Evolutionary conservation across 2,113 vertebrate genomes (phyloP).

Genomic region (Pangasianodon gigas): DNA sequence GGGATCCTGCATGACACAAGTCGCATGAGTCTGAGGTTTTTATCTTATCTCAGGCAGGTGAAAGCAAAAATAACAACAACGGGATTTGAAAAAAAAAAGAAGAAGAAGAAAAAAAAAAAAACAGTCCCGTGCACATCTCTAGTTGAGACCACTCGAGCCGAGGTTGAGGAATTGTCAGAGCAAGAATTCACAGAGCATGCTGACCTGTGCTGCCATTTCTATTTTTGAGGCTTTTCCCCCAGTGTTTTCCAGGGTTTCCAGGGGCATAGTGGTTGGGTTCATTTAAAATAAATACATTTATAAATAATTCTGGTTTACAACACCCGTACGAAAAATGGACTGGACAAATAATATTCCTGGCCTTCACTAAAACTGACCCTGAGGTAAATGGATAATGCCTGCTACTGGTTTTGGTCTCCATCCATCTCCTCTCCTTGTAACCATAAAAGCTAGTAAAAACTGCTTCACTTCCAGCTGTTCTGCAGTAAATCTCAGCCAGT

Average conservation of each 20-base stretch:
- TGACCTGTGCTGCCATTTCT: background rate
- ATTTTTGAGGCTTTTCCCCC: background rate
- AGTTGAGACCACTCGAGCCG: background rate
- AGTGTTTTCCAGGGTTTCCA: background rate
- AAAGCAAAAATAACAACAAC: background rate
- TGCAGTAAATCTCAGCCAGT: slow-evolving; percentile 45
- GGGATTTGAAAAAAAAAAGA: background rate
- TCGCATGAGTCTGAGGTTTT: background rate
- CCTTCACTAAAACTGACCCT: slow-evolving; percentile 34
- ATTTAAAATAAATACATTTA: background rate
- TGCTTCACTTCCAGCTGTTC: slow-evolving; percentile 25
- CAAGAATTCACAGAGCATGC: background rate
- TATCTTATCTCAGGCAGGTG: background rate
- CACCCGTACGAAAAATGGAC: background rate
- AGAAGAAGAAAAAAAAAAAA: no score
- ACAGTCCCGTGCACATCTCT: background rate
- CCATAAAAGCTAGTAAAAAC: slow-evolving; percentile 25
- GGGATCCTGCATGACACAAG: background rate
- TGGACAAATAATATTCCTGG: slow-evolving; percentile 18
- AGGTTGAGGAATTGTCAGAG: background rate
- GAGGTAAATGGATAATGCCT: slow-evolving; percentile 11
- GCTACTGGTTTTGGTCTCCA: slow-evolving; percentile 1
- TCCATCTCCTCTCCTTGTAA: slow-evolving; percentile 11
- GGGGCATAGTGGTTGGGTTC: background rate
- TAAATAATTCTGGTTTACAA: background rate